These are phyloP conservation scores for Streptopelia turtur DNA, from an alignment of 2,797 vertebrate genomes.

Conservation along the genomic window DNA sequence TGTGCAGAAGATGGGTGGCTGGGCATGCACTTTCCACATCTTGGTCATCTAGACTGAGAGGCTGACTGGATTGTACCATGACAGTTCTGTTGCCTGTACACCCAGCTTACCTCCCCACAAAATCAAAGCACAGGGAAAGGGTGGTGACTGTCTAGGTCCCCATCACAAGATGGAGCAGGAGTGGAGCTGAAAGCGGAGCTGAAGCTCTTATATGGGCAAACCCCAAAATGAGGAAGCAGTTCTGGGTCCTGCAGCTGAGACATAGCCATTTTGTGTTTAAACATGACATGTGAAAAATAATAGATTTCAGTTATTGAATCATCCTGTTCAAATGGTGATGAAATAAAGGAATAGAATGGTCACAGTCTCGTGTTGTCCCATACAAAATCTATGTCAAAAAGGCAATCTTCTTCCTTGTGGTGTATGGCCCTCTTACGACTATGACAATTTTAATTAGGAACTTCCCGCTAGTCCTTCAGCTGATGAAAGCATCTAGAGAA, in stretches of 20 bases:
- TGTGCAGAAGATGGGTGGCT: neutral
- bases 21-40: neutral
- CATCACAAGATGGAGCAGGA: neutral
- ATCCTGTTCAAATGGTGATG: neutral
- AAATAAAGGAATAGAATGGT: neutral
- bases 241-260: neutral
- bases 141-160: neutral
- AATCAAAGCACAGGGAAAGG: neutral
- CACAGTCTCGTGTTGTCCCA: neutral
- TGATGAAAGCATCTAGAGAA: neutral
- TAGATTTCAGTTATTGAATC: neutral
- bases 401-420: neutral
- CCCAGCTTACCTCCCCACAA: neutral
- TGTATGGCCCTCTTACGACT: neutral
- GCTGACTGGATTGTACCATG: neutral
- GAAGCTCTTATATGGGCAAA: neutral
- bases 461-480: neutral
- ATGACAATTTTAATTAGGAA: neutral
- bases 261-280: neutral
- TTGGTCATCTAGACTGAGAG: neutral
- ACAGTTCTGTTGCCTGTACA: neutral
- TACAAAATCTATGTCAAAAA: neutral
- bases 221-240: neutral
- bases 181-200: neutral
- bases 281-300: neutral